phyloP scores from a whole-genome alignment of 1,140 invertebrate genomes.

The Leptinotarsa texana region DNA sequence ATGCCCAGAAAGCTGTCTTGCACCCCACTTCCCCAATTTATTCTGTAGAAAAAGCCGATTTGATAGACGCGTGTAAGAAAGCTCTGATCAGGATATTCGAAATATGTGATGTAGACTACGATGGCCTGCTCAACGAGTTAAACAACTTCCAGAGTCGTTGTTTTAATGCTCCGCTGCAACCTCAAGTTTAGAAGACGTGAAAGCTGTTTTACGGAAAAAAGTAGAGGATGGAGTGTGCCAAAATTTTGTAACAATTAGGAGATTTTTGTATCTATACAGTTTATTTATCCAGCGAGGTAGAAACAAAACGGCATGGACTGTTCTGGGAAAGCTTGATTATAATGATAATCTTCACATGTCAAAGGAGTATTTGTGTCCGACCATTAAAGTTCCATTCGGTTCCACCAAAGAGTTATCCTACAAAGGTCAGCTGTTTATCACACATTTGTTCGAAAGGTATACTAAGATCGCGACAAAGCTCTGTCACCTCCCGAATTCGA shows the following conservation, averaged over 20 bases:
- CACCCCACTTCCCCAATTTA: constrained; percentile 97
- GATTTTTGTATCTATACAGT: constrained; percentile 95
- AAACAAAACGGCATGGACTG: constrained; percentile 99
- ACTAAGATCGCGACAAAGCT: constrained; percentile 91
- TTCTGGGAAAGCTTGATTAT: constrained; percentile 98
- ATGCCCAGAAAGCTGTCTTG: constrained; percentile 98
- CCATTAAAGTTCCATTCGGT: constrained; percentile 82
- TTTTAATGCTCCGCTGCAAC: constrained; percentile 94
- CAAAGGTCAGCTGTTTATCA: constrained; percentile 90
- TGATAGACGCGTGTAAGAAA: constrained; percentile 91
- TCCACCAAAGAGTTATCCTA: constrained; percentile 91
- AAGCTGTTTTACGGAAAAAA: constrained; percentile 90
- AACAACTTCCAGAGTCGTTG: constrained; percentile 96
- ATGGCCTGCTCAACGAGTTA: constrained; percentile 93
- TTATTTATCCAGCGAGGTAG: constrained; percentile 97
- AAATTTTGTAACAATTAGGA: constrained; percentile 90
- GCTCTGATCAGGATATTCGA: constrained; percentile 95
- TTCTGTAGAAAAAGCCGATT: constrained; percentile 91
- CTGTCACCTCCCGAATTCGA: constrained; percentile 87
- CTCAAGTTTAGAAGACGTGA: constrained; percentile 95
- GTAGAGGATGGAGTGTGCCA: constrained; percentile 87
- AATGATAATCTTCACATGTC: constrained; percentile 90
- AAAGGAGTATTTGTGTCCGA: constrained; percentile 87
- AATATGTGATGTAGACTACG: constrained; percentile 97
- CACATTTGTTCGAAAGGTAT: constrained; percentile 86